phyloP scores from a whole-genome alignment of 1,140 invertebrate species.

The Ctenoplectra terminalis region DNA sequence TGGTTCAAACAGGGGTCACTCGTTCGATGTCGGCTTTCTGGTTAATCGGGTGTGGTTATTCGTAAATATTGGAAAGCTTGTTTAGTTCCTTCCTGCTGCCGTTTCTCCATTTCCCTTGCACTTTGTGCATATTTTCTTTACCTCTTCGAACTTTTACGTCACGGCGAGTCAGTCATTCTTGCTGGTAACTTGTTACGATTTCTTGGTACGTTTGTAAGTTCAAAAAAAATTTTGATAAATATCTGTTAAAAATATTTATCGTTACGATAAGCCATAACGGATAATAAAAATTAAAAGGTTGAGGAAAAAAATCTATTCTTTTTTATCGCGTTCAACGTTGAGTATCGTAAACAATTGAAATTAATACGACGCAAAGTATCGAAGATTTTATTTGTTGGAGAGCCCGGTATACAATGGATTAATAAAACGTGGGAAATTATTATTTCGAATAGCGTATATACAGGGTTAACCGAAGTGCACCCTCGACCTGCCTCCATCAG shows the following conservation, averaged over 20 bases:
- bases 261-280: not conserved
- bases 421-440: slow-evolving; percentile 37
- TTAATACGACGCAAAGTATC: not conserved
- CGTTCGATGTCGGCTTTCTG: slow-evolving; percentile 42
- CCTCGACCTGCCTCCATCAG: slow-evolving; percentile 28
- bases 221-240: no score
- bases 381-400: not conserved
- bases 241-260: no score
- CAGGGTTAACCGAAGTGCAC: slow-evolving; percentile 28
- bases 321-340: not conserved
- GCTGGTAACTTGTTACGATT: not conserved
- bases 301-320: not conserved
- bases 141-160: not conserved
- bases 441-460: slow-evolving; percentile 28
- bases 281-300: not conserved
- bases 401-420: slow-evolving; percentile 1
- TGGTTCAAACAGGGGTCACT: not conserved
- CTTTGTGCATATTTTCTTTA: not conserved
- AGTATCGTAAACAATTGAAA: not conserved
- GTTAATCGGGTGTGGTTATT: slow-evolving; percentile 63
- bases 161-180: not conserved
- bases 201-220: no score
- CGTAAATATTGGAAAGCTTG: slow-evolving; percentile 64
- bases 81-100: slow-evolving; percentile 33
- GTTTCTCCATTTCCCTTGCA: not conserved